Percentiles rank a stretch among this genome's conserved stretches.
These are phyloP conservation scores for Merops nubicus DNA, from an alignment of 2,113 vertebrate species.

Conservation along the genomic window DNA sequence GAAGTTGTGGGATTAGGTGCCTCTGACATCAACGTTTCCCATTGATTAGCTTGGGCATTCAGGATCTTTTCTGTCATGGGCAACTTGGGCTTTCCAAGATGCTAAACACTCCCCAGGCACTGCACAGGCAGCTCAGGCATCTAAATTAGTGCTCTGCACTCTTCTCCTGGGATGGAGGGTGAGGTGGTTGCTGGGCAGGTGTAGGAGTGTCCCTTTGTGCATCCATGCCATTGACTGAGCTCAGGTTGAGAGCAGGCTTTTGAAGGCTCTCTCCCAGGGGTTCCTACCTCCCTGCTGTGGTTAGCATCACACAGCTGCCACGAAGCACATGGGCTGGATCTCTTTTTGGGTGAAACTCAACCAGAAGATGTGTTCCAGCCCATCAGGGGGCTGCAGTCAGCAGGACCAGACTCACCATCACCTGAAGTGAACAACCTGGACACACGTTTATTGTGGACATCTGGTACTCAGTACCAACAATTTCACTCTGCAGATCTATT, in stretches of 20 bases:
- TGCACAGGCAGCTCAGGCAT: neutral
- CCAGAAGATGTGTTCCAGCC: neutral
- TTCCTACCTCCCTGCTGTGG: rapidly evolving
- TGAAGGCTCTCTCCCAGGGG: neutral
- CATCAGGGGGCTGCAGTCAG: neutral
- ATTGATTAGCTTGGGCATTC: neutral
- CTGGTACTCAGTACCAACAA: neutral
- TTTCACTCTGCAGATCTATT: neutral
- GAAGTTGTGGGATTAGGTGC: neutral
- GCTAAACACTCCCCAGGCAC: constrained; percentile 1
- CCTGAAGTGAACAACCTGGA: neutral
- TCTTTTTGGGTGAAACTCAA: neutral
- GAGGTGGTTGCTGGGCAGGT: neutral
- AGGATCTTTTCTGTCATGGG: neutral
- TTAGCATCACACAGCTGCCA: rapidly evolving
- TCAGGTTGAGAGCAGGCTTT: rapidly evolving
- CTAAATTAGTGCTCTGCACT: neutral
- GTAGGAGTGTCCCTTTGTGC: neutral
- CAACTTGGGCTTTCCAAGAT: neutral
- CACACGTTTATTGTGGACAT: neutral
- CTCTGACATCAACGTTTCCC: neutral
- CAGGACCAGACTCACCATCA: neutral
- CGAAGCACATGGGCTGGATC: neutral
- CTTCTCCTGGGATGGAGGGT: neutral
- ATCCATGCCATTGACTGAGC: rapidly evolving